Conservation (phyloP, 37 sponge, comb jelly and placozoan genomes). For the Axinella damicornis region DNA sequence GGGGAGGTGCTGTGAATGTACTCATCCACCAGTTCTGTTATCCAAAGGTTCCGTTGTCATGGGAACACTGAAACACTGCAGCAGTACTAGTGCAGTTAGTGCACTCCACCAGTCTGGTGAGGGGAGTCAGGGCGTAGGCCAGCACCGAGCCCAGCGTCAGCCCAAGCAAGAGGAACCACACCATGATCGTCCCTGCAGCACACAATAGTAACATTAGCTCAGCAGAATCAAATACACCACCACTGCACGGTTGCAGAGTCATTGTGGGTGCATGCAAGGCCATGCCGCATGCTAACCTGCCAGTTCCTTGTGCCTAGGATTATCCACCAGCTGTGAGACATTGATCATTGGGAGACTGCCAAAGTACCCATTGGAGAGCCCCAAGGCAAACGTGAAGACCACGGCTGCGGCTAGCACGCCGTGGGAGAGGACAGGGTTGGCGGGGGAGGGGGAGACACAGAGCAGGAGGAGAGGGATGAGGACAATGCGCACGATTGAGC, state of each 20-base stretch:
- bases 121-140: slow-evolving; percentile 69
- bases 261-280: not conserved
- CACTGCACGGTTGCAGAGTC: not conserved
- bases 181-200: slow-evolving; percentile 75
- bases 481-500: slow-evolving; percentile 37
- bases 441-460: slow-evolving; percentile 78
- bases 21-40: no score
- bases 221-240: no score
- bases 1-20: no score
- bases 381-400: slow-evolving; percentile 51
- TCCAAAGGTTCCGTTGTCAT: no score
- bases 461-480: slow-evolving; percentile 81
- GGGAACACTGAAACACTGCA: no score
- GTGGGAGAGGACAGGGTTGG: slow-evolving; percentile 39
- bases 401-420: slow-evolving; percentile 37
- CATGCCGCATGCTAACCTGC: slow-evolving; percentile 56
- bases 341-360: slow-evolving; percentile 74
- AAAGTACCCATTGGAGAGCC: slow-evolving; percentile 85
- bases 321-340: slow-evolving; percentile 55
- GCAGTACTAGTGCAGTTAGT: no score
- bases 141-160: slow-evolving; percentile 59
- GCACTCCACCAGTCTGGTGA: slow-evolving; percentile 49
- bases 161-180: slow-evolving; percentile 49
- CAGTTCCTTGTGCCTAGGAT: slow-evolving; percentile 64
- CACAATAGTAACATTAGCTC: not conserved